These are phyloP conservation scores for Scartelaos histophorus DNA, from an alignment of 2,113 vertebrate genomes.

Conservation along the genomic window DNA sequence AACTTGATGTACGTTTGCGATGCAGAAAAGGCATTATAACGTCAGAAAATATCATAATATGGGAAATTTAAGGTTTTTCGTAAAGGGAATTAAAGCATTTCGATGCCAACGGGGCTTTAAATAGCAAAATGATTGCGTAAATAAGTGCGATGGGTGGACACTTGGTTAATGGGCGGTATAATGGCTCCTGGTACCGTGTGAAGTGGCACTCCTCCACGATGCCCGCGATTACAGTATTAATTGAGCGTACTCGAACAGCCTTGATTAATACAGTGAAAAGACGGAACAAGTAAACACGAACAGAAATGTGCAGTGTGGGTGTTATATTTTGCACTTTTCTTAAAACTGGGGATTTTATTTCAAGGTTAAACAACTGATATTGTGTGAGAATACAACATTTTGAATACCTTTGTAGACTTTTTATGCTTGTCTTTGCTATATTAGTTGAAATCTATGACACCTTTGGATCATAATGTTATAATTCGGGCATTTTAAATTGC, in stretches of 20 bases:
- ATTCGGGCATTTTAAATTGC: no score
- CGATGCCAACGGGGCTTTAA: constrained; percentile 59
- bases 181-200: constrained; percentile 36
- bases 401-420: no score
- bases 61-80: constrained; percentile 27
- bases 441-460: no score
- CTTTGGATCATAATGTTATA: no score
- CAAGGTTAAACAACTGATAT: no score
- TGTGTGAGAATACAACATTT: no score
- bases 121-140: constrained; percentile 69
- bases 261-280: constrained; percentile 29
- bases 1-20: no score
- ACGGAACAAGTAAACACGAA: constrained; percentile 12
- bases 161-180: constrained; percentile 66
- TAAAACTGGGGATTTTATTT: no score
- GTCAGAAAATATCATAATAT: no score
- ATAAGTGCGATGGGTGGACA: constrained; percentile 60
- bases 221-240: constrained; percentile 53
- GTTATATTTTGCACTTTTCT: not conserved
- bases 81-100: constrained; percentile 47
- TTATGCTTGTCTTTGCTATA: no score
- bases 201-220: constrained; percentile 34
- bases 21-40: no score
- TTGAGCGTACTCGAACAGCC: constrained; percentile 37
- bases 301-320: not conserved